Conservation (phyloP, 2,888 invertebrate genomes). For the Dorcus parallelipipedus region DNA sequence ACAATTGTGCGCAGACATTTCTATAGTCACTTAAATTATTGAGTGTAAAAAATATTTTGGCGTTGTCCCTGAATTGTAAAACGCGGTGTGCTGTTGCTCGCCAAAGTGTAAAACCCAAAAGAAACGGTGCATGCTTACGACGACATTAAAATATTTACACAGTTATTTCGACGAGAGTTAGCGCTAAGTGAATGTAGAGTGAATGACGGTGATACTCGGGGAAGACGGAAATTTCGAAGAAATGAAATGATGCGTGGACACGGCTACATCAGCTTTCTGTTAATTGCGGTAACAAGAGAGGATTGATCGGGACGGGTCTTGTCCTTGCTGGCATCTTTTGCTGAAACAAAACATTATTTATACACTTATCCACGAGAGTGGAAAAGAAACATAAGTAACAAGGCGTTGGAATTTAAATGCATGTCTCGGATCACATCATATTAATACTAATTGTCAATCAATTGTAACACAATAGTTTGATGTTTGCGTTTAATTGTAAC, state of each 20-base stretch:
- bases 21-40: too few species aligned
- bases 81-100: conserved; percentile 10
- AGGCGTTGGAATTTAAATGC: too few species aligned
- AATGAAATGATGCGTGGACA: conserved; percentile 23
- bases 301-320: conserved; percentile 73
- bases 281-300: conserved; percentile 64
- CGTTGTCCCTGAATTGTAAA: not conserved
- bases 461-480: too few species aligned
- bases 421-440: too few species aligned
- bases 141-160: conserved; percentile 10
- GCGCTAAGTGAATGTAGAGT: conserved; percentile 7
- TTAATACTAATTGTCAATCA: too few species aligned
- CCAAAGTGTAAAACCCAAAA: conserved; percentile 1
- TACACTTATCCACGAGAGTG: not conserved
- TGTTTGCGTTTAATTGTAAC: too few species aligned
- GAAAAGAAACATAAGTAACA: not conserved
- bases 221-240: conserved; percentile 33
- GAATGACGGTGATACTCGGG: conserved; percentile 34
- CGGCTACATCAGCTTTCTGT: conserved; percentile 55
- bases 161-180: conserved; percentile 11
- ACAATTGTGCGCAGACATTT: too few species aligned
- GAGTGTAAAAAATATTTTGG: not conserved
- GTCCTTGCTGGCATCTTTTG: conserved; percentile 78
- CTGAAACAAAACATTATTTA: conserved; percentile 49
- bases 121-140: conserved; percentile 7